Conservation (phyloP, 64 coral and sea anemone genomes). For the Pachyseris speciosa region DNA sequence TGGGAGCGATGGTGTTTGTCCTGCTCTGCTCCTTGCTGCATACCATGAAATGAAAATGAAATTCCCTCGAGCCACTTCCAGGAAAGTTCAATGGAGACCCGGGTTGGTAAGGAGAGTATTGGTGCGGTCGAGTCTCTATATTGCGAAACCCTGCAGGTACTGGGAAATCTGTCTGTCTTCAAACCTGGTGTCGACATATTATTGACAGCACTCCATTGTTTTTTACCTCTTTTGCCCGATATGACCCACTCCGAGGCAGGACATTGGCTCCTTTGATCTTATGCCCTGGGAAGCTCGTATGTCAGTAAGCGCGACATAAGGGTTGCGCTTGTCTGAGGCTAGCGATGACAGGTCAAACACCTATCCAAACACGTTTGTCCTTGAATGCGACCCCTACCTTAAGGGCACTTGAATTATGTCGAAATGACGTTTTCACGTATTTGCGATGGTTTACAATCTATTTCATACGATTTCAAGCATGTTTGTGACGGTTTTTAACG, state of each 20-base stretch:
- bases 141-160: conserved; percentile 51
- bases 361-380: conserved; percentile 58
- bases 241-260: conserved; percentile 42
- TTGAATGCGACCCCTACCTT: conserved; percentile 45
- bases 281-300: conserved; percentile 26
- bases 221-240: conserved; percentile 13
- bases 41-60: conserved; percentile 56
- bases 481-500: no score
- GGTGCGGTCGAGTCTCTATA: conserved; percentile 42
- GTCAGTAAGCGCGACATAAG: conserved; percentile 42
- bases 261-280: conserved; percentile 41
- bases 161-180: conserved; percentile 63
- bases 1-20: conserved; percentile 19
- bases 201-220: conserved; percentile 12
- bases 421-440: no score
- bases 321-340: conserved; percentile 18
- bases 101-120: conserved; percentile 13
- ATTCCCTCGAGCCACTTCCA: background rate
- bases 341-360: conserved; percentile 12
- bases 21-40: conserved; percentile 54
- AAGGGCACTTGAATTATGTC: no score
- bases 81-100: conserved; percentile 11
- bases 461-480: no score
- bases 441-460: no score
- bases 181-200: conserved; percentile 61